phyloP scores from a whole-genome alignment of 2,113 vertebrate species.

The Romanogobio albipinnatus region DNA sequence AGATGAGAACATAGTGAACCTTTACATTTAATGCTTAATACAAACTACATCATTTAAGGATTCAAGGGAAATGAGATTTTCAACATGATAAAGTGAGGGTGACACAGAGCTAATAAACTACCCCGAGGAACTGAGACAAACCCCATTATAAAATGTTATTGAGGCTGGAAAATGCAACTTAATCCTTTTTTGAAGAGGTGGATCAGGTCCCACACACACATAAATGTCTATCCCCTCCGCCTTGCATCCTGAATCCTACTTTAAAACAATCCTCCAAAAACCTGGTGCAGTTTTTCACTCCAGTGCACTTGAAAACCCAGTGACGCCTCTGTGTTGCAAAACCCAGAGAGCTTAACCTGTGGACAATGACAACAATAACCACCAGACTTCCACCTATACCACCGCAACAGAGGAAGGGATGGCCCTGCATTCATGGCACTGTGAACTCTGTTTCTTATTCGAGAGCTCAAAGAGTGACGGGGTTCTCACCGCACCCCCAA shows the following conservation, averaged over 20 bases:
- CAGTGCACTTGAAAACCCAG: conserved; percentile 73
- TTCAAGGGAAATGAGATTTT: not conserved
- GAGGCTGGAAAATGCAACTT: conserved; percentile 33
- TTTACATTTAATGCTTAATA: not conserved
- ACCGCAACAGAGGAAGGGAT: conserved; percentile 65
- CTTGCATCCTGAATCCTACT: conserved; percentile 58
- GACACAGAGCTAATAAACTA: conserved; percentile 27
- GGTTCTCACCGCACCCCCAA: conserved; percentile 67
- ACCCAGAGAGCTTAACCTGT: conserved; percentile 61
- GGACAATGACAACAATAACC: conserved; percentile 66
- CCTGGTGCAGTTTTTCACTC: conserved; percentile 70
- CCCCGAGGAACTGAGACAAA: not conserved
- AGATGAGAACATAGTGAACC: not conserved
- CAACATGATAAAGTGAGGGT: conserved; percentile 16
- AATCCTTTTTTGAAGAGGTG: conserved; percentile 34
- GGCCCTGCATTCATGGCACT: conserved; percentile 68
- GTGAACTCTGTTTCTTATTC: conserved; percentile 70
- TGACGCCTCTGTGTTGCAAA: conserved; percentile 66
- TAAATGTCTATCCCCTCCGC: conserved; percentile 40
- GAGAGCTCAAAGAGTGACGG: conserved; percentile 68
- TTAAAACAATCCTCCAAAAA: conserved; percentile 64
- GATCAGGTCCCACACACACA: not conserved
- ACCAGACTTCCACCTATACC: conserved; percentile 67
- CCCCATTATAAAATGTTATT: conserved; percentile 26
- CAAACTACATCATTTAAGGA: not conserved